phyloP scores from a whole-genome alignment of 2,797 vertebrate species.

The Hydrocynus forskahlii region DNA sequence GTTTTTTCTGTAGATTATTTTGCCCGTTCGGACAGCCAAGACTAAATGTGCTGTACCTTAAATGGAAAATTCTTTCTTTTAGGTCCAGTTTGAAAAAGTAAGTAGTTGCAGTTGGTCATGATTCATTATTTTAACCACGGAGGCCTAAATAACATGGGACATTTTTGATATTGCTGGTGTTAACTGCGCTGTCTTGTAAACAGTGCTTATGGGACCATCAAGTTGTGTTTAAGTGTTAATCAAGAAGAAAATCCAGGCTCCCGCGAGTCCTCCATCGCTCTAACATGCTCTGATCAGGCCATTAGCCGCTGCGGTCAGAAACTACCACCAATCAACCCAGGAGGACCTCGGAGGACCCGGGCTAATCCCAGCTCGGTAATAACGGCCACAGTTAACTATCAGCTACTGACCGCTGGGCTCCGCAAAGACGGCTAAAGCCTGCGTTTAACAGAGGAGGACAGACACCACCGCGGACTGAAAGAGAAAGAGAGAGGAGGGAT shows the following conservation, averaged over 20 bases:
- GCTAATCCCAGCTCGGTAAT: conserved; percentile 25
- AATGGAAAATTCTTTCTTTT: too few relatives aligned
- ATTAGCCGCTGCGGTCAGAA: background rate
- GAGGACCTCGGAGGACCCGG: conserved; percentile 17
- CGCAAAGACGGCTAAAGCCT: conserved; percentile 13
- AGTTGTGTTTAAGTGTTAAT: too few relatives aligned
- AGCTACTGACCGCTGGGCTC: conserved; percentile 4
- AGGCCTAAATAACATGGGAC: too few relatives aligned
- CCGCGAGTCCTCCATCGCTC: conserved; percentile 18
- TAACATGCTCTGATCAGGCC: background rate
- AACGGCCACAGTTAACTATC: conserved; percentile 13
- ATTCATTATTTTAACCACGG: too few relatives aligned
- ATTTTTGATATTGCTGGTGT: too few relatives aligned
- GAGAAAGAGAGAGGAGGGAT: conserved; percentile 1
- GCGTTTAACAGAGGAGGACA: conserved; percentile 9
- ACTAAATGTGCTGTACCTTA: too few relatives aligned
- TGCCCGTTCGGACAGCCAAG: too few relatives aligned
- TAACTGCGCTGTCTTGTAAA: too few relatives aligned
- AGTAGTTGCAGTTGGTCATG: too few relatives aligned
- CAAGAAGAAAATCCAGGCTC: background rate
- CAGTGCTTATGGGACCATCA: too few relatives aligned
- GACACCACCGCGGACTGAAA: background rate
- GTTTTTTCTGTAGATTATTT: too few relatives aligned
- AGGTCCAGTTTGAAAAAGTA: too few relatives aligned
- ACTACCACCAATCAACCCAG: conserved; percentile 17